phyloP scores from a whole-genome alignment of 2,113 vertebrate species.

The Poeciliopsis prolifica region DNA sequence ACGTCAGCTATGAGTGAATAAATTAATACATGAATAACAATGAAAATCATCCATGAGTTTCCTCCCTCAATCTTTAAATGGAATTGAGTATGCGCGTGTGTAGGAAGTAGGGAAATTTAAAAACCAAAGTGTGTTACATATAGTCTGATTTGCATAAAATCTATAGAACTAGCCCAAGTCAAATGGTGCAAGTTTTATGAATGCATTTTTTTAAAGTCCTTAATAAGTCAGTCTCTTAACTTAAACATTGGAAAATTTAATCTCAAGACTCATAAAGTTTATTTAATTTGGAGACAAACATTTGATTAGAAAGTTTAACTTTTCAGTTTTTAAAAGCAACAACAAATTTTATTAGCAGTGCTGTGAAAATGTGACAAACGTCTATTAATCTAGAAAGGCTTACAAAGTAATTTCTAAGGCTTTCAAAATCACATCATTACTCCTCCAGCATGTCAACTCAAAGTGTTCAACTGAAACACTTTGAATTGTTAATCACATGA shows the following conservation, averaged over 20 bases:
- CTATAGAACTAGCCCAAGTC: constrained; percentile 13
- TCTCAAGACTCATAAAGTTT: background rate
- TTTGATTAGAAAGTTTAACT: background rate
- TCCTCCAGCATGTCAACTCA: too few species aligned
- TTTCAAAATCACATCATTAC: background rate
- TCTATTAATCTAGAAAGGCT: background rate
- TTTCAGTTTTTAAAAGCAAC: background rate
- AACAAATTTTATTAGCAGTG: background rate
- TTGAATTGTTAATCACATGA: too few species aligned
- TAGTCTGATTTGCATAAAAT: constrained; percentile 43
- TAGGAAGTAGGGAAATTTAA: constrained; percentile 14
- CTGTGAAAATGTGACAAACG: too few species aligned
- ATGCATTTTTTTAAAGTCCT: background rate
- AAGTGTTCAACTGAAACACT: background rate
- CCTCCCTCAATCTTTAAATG: constrained; percentile 60
- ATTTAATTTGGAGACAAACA: background rate
- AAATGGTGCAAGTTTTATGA: background rate
- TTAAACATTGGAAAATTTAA: background rate
- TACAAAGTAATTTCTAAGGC: background rate
- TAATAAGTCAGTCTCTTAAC: background rate
- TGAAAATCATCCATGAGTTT: constrained; percentile 71
- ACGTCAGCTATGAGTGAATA: constrained; percentile 75
- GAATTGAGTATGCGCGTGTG: constrained; percentile 45
- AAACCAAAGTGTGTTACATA: constrained; percentile 10
- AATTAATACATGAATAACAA: constrained; percentile 82